Evolutionary conservation across 2,797 vertebrate species (phyloP).

Genomic region (Adrianichthys oophorus): DNA sequence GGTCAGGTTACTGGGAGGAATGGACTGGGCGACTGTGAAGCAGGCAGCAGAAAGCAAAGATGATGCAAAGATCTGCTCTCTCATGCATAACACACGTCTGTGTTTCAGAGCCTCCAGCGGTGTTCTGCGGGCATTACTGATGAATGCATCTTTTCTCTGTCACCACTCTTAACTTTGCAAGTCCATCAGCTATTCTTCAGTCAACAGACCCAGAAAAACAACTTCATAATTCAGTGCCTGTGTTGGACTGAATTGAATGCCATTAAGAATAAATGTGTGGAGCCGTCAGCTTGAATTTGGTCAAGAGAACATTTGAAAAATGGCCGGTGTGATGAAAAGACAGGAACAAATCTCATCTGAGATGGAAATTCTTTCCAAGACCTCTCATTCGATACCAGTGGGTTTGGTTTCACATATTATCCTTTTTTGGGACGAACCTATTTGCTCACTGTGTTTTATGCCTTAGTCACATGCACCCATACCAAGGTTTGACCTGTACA

Average conservation of each 20-base stretch:
- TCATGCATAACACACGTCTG: conserved; percentile 38
- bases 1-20: conserved; percentile 8
- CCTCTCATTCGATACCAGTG: conserved; percentile 24
- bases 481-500: too few species aligned
- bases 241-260: conserved; percentile 50
- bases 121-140: conserved; percentile 40
- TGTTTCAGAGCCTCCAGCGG: conserved; percentile 36
- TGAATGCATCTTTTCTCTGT: conserved; percentile 47
- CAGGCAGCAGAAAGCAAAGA: conserved; percentile 20
- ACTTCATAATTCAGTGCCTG: conserved; percentile 53
- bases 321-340: conserved; percentile 21
- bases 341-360: conserved; percentile 19
- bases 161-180: conserved; percentile 35
- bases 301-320: conserved; percentile 43
- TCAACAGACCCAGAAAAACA: conserved; percentile 33
- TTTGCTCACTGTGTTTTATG: too few species aligned
- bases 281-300: conserved; percentile 35
- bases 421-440: not conserved
- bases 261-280: conserved; percentile 48
- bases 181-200: conserved; percentile 35
- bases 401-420: conserved; percentile 11
- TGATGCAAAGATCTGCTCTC: conserved; percentile 51
- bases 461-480: too few species aligned
- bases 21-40: conserved; percentile 22
- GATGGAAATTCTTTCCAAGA: conserved; percentile 30